phyloP scores from a whole-genome alignment of 2,888 invertebrate species.

The Rotaria magnacalcarata region DNA sequence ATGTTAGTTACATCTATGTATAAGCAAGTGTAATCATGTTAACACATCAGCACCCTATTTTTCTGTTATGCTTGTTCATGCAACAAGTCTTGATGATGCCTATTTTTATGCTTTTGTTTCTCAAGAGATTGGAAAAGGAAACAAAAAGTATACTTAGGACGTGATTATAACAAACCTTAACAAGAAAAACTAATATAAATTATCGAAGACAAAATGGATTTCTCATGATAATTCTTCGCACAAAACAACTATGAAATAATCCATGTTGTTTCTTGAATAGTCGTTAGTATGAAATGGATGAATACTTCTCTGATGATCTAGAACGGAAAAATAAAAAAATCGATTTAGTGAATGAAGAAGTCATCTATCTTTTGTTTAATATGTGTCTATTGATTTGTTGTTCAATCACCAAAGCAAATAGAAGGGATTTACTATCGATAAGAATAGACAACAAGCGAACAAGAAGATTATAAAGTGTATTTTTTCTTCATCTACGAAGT shows the following conservation, averaged over 20 bases:
- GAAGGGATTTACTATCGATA: not conserved
- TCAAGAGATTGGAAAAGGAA: not conserved
- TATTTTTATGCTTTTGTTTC: not conserved
- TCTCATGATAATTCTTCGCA: too few relatives aligned
- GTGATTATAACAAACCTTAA: not conserved
- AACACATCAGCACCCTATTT: not conserved
- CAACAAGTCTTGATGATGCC: not conserved
- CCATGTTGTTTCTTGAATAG: too few relatives aligned
- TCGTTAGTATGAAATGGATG: too few relatives aligned
- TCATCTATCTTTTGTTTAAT: not conserved
- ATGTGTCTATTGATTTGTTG: constrained; percentile 17
- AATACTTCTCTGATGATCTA: not conserved
- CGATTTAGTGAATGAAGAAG: not conserved
- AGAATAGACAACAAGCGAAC: not conserved
- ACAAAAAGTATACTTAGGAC: not conserved
- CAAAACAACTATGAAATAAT: too few relatives aligned
- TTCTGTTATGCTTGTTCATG: not conserved
- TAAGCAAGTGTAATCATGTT: constrained; percentile 7
- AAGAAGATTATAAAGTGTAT: not conserved
- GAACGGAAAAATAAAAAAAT: not conserved
- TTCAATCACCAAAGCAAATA: constrained; percentile 18
- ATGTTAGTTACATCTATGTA: not conserved
- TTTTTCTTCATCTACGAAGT: not conserved
- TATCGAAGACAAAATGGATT: not conserved
- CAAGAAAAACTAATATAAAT: not conserved